phyloP scores from a whole-genome alignment of 1,140 invertebrate genomes.

The Hypsibius dujardini region DNA sequence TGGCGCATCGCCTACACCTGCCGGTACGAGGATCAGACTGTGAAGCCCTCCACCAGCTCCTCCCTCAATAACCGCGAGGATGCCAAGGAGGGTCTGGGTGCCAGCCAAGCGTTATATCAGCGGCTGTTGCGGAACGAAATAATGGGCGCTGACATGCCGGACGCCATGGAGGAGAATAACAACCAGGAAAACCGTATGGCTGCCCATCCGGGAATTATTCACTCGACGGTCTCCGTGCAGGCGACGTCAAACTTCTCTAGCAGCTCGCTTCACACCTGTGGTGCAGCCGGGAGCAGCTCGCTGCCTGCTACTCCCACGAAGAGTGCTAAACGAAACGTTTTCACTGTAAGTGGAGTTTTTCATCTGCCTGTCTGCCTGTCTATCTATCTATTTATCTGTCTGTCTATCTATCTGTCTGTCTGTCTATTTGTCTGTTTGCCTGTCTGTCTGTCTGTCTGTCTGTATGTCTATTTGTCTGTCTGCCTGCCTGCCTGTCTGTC shows the following conservation, averaged over 20 bases:
- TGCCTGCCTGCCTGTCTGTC: too few relatives aligned
- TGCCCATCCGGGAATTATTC: background rate
- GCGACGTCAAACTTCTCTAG: background rate
- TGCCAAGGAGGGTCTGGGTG: background rate
- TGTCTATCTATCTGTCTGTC: too few relatives aligned
- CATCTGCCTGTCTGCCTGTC: background rate
- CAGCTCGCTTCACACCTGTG: background rate
- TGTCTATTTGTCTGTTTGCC: too few relatives aligned
- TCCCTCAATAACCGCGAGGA: background rate
- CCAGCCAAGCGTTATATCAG: conserved; percentile 5
- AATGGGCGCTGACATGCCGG: conserved; percentile 14
- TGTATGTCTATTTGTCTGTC: too few relatives aligned
- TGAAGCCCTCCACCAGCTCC: background rate
- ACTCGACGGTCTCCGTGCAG: background rate
- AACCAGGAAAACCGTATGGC: background rate
- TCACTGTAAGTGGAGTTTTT: conserved; percentile 1
- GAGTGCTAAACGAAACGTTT: conserved; percentile 12
- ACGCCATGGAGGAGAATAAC: background rate
- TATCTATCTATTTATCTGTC: too few relatives aligned
- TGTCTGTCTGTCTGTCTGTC: too few relatives aligned
- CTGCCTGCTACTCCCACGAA: background rate
- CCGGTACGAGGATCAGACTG: background rate
- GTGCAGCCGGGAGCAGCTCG: background rate
- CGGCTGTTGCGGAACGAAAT: conserved; percentile 6
- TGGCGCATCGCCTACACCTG: conserved; percentile 10